phyloP scores from a whole-genome alignment of 2,113 vertebrate species.

The Picathartes gymnocephalus region DNA sequence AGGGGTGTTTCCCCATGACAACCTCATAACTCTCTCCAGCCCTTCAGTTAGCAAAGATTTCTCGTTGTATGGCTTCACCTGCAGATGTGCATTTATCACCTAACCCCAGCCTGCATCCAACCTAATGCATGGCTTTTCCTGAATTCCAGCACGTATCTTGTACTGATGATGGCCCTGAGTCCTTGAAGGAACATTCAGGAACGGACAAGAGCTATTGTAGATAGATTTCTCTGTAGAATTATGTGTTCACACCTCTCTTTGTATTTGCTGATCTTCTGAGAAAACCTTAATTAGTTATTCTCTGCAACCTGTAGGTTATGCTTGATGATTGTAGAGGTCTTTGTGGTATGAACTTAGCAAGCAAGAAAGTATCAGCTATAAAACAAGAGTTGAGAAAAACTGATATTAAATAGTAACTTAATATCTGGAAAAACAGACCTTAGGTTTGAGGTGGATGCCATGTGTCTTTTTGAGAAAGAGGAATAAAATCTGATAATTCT shows the following conservation, averaged over 20 bases:
- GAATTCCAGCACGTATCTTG: not conserved
- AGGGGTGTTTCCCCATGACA: not conserved
- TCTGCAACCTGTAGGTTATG: not conserved
- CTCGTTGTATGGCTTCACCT: not conserved
- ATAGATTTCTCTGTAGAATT: not conserved
- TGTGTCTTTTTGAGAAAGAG: not conserved
- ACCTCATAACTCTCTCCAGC: not conserved
- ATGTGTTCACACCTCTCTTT: not conserved
- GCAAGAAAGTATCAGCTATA: not conserved
- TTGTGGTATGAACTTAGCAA: not conserved
- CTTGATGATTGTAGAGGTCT: not conserved
- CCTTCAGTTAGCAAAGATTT: not conserved
- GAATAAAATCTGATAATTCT: not conserved
- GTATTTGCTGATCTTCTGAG: not conserved
- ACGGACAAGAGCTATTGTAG: not conserved
- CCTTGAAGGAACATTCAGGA: not conserved
- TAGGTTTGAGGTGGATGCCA: not conserved
- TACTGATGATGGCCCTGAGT: not conserved
- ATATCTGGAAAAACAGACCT: not conserved
- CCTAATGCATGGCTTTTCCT: not conserved
- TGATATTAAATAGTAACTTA: not conserved
- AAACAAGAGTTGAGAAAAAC: not conserved
- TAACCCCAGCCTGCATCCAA: not conserved
- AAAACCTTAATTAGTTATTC: not conserved
- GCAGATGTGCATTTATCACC: not conserved